phyloP scores from a whole-genome alignment of 2,888 invertebrate species.

The Theristus sp. region DNA sequence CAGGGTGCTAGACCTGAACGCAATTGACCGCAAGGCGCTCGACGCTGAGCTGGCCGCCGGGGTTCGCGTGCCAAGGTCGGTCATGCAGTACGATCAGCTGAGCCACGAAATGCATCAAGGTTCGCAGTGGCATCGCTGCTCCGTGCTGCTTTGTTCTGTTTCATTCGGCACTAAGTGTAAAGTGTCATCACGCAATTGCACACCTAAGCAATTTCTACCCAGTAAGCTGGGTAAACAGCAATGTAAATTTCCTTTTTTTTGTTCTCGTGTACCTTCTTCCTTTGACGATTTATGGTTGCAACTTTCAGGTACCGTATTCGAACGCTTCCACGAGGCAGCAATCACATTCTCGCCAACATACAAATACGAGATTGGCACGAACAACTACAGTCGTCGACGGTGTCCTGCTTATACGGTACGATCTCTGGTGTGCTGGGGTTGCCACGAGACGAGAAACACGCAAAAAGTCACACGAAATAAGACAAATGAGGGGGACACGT shows the following conservation, averaged over 20 bases:
- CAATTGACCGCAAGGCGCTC: neutral
- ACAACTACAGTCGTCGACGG: neutral
- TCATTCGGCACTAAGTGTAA: neutral
- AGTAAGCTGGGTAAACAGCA: neutral
- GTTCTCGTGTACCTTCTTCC: neutral
- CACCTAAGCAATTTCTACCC: no score
- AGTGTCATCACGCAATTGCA: no score
- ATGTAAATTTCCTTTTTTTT: neutral
- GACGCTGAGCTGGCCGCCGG: neutral
- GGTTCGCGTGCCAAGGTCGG: neutral
- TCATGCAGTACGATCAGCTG: neutral
- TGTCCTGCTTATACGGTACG: neutral
- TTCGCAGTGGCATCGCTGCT: neutral
- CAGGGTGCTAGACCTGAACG: neutral
- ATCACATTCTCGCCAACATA: neutral
- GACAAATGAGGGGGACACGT: no score
- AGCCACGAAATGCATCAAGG: neutral
- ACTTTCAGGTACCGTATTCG: conserved; percentile 1
- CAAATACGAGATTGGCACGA: neutral
- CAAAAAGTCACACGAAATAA: no score
- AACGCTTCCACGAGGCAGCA: neutral
- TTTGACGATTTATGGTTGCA: no score
- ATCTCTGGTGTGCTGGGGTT: no score
- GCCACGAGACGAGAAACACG: no score
- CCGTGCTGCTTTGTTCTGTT: neutral